Base-by-base conservation (phyloP, 1,140 invertebrate species). In the Gryon sp. region DNA sequence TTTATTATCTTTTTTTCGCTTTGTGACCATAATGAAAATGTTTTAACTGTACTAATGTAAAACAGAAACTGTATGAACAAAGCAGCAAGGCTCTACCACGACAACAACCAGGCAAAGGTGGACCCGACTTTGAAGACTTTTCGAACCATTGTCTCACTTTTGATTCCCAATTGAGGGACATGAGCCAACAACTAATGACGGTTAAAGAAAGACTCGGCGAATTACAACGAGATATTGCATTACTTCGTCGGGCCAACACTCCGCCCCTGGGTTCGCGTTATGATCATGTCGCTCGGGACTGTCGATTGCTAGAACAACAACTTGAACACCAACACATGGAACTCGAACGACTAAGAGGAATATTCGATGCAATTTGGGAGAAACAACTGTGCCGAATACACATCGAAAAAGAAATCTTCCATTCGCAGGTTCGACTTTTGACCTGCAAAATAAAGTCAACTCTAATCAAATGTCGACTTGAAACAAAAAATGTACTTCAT, bases 381-480 rank as follows among this genome's bases (percentile, higher is more conserved):
- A 92, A 93, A 72, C 92, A 93, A 75, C 82, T 93, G n/a, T 91
- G 92, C 79, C 86, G 92, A 57, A 90, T 94, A 69, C 90, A 92
- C 50, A 89, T 92, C 2, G 92, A 94, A 82, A 92, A 93, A 82
- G 93, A 93, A 66, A 92, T 93, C 28, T 92, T 92, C 75, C 91
- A 92, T 75, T 89, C 90, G 20, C 91, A 92, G 89, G 91, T 91
- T 78, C 57, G 78, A 40, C 46, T 30, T 32, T 46, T 19, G 8
- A n/a, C n/a, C n/a, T n/a, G n/a, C n/a, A n/a, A n/a, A n/a, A n/a
- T n/a, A n/a, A n/a, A n/a, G n/a, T n/a, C n/a, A n/a, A n/a, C n/a
- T n/a, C n/a, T n/a, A n/a, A n/a, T n/a, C n/a, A n/a, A n/a, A n/a
- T n/a, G n/a, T n/a, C n/a, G n/a, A n/a, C n/a, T n/a, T n/a, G n/a